Percentiles rank a stretch among this genome's conserved stretches.
Conservation (phyloP, 2,797 vertebrate genomes). For the Amniataba percoides region DNA sequence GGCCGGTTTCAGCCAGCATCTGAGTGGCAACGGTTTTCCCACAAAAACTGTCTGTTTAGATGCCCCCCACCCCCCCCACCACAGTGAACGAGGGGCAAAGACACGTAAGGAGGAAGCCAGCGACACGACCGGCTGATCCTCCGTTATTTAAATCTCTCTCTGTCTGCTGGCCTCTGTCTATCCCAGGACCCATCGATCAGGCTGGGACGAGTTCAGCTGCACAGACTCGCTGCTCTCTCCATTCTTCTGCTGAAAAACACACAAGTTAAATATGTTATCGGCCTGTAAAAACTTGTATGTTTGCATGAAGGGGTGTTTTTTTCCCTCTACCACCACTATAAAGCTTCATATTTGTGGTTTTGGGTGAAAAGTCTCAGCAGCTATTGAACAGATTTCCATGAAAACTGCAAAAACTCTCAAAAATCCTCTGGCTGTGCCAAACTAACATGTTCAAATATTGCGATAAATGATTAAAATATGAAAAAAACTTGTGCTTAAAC, state of each 20-base stretch:
- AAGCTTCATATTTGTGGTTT: neutral
- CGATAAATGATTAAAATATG: neutral
- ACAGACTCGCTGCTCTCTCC: constrained; percentile 79
- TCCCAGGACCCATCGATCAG: constrained; percentile 75
- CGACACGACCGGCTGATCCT: constrained; percentile 30
- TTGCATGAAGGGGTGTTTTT: too few species aligned
- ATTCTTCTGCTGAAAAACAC: constrained; percentile 63
- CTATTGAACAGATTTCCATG: neutral
- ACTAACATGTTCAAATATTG: neutral
- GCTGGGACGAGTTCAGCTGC: constrained; percentile 80
- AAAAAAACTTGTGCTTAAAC: neutral
- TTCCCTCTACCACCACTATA: neutral
- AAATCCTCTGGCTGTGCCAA: neutral
- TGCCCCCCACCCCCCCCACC: neutral
- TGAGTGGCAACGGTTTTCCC: constrained; percentile 10
- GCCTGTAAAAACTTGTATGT: too few species aligned
- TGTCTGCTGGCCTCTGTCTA: constrained; percentile 35
- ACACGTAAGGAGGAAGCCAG: constrained; percentile 39
- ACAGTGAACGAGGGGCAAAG: constrained; percentile 20
- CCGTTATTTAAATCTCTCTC: neutral
- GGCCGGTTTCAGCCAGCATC: constrained; percentile 41
- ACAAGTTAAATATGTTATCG: neutral
- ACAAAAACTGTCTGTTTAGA: constrained; percentile 29
- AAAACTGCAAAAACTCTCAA: neutral
- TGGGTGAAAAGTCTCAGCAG: neutral